Evolutionary conservation across 2,888 invertebrate species (phyloP).

Genomic region (Cremastinae sp.): DNA sequence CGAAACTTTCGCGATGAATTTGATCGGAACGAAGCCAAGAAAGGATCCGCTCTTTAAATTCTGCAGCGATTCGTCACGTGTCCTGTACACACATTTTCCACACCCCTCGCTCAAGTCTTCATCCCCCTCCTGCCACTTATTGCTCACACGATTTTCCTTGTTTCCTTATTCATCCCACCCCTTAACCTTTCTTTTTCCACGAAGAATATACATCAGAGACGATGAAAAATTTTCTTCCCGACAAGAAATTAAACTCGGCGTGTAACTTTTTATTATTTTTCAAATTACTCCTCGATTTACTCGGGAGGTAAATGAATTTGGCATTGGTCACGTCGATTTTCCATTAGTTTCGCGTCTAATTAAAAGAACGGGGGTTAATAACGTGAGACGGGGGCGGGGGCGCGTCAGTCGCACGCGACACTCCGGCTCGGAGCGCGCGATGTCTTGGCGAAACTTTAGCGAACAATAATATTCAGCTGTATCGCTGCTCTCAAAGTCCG

Average conservation of each 20-base stretch:
- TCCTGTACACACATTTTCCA: slow-evolving; percentile 9
- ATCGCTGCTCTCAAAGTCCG: slow-evolving; percentile 50
- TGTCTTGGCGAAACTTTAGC: slow-evolving; percentile 69
- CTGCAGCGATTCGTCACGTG: slow-evolving; percentile 23
- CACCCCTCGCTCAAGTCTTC: not conserved
- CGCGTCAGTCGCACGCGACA: slow-evolving; percentile 65
- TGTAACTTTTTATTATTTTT: slow-evolving; percentile 28
- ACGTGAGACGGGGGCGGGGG: slow-evolving; percentile 31
- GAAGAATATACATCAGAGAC: too few relatives aligned
- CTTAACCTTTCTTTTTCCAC: too few relatives aligned
- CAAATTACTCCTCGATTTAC: slow-evolving; percentile 30
- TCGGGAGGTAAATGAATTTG: slow-evolving; percentile 59
- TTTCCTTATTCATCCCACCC: too few relatives aligned
- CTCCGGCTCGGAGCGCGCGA: slow-evolving; percentile 51
- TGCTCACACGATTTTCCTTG: too few relatives aligned
- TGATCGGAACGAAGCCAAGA: slow-evolving; percentile 27
- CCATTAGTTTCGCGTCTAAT: slow-evolving; percentile 72
- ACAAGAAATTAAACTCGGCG: slow-evolving; percentile 4
- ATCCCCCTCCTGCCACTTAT: not conserved
- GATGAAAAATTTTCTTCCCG: too few relatives aligned
- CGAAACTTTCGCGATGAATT: slow-evolving; percentile 44
- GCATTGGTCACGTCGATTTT: slow-evolving; percentile 71
- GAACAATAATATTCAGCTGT: slow-evolving; percentile 63
- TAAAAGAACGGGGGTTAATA: slow-evolving; percentile 66
- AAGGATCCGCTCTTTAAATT: slow-evolving; percentile 6